These are phyloP conservation scores for Esox niger DNA, from an alignment of 2,113 vertebrate species.

Conservation along the genomic window DNA sequence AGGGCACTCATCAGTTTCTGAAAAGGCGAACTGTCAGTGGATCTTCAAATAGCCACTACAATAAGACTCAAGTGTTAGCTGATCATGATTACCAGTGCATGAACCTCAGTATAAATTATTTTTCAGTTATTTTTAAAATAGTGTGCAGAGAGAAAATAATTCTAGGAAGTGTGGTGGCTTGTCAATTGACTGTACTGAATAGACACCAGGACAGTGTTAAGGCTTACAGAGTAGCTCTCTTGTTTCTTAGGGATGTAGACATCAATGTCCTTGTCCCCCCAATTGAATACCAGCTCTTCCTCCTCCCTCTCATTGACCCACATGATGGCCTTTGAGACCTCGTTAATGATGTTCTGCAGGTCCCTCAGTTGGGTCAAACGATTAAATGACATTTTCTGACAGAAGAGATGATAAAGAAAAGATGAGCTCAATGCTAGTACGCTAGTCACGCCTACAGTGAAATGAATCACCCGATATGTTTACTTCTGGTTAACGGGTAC, in stretches of 20 bases:
- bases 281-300: constrained; percentile 93
- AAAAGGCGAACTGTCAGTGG: constrained; percentile 17
- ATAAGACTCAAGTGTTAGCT: no score
- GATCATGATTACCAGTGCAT: no score
- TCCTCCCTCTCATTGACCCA: constrained; percentile 97
- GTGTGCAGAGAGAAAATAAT: no score
- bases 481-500: neutral
- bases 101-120: no score
- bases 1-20: constrained; percentile 92
- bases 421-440: neutral
- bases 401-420: constrained; percentile 8
- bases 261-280: constrained; percentile 91
- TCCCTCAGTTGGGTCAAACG: constrained; percentile 84
- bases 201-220: neutral
- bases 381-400: constrained; percentile 85
- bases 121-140: no score
- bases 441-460: neutral
- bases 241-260: constrained; percentile 86
- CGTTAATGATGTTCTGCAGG: constrained; percentile 87
- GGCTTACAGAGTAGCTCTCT: constrained; percentile 90
- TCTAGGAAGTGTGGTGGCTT: no score
- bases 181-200: no score
- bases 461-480: neutral
- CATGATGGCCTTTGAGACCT: constrained; percentile 91
- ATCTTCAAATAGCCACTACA: neutral